These are phyloP conservation scores for Embidobia sp. DNA, from an alignment of 2,888 invertebrate species.

Conservation along the genomic window DNA sequence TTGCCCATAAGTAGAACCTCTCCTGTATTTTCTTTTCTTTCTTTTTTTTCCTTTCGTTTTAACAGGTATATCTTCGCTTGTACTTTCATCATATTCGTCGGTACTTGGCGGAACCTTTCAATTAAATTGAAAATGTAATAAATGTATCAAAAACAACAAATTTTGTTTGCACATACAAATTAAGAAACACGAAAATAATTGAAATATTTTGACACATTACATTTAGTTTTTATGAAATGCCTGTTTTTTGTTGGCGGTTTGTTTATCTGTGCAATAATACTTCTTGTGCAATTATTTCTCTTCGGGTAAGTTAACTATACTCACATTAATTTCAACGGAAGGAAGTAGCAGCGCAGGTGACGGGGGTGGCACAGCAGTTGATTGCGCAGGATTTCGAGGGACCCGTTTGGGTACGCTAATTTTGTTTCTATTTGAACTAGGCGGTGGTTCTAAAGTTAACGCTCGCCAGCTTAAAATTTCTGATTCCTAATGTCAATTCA, in stretches of 20 bases:
- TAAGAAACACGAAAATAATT: no score
- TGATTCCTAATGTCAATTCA: conserved; percentile 73
- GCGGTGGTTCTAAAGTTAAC: conserved; percentile 75
- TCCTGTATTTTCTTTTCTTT: conserved; percentile 75
- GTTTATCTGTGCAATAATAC: no score
- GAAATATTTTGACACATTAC: no score
- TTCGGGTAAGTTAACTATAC: no score
- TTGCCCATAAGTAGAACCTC: conserved; percentile 77
- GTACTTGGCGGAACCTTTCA: conserved; percentile 41
- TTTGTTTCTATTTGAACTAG: conserved; percentile 71
- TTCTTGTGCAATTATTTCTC: no score
- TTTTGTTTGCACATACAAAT: not conserved
- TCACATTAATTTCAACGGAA: conserved; percentile 41
- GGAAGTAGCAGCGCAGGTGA: conserved; percentile 44
- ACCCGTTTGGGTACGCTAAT: conserved; percentile 66
- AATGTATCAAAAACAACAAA: not conserved
- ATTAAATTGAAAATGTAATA: not conserved
- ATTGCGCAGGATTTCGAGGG: conserved; percentile 12
- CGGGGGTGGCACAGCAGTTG: conserved; percentile 36
- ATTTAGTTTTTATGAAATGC: no score
- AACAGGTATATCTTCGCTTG: conserved; percentile 66
- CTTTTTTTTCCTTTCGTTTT: conserved; percentile 75
- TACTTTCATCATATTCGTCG: conserved; percentile 67
- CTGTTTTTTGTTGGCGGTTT: conserved; percentile 5
- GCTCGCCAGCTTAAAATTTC: conserved; percentile 80